Evolutionary conservation across 1,140 invertebrate genomes (phyloP), one percentile per base, ranked within the genome.

Genomic region (Platyscapa corneri): DNA sequence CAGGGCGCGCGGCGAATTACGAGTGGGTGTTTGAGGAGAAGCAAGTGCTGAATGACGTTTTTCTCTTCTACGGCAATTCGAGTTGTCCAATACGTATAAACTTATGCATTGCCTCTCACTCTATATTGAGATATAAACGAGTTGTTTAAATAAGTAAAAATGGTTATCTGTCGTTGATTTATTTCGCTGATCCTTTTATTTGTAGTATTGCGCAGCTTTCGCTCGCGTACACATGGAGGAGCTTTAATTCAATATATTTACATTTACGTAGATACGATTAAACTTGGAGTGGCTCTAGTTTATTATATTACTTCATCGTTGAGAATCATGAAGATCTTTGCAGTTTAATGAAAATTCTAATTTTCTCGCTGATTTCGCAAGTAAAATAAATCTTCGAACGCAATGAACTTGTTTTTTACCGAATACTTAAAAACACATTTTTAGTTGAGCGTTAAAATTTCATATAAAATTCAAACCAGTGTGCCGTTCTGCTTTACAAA

Each of bases 31-130:
- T n/a, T 7, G 34, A 32, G 8, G 8, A 42, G 12, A 14, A 20
- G 64, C 64, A n/a, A 75, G 49, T 34, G 53, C 27, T 39, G 49
- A 80, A 85, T 80, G 77, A 77, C 82, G 84, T 77, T 83, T 83
- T 83, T 42, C 23, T n/a, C 16, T 60, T 32, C 14, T 56, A n/a
- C 23, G 14, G 3, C 8, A 39, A 56, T 65, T 60, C 3, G 18
- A 46, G 1, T 74, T 27, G 32, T 34, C 23, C 46, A 34, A 32
- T 60, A 34, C 30, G 7, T 34, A 34, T 10, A 20, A 10, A 34
- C 72, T 23, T 56, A 42, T 86, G 65, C 49, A 82, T 86, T 86
- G 82, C 67, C 27, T 70, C 53, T 67, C 84, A 34, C 77, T 86
- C 79, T 67, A 77, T 82, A 85, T 79, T 56, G 72, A 74, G 67